Base-by-base conservation (phyloP, 2,888 invertebrate genomes). In the Anagyrus pseudococci region DNA sequence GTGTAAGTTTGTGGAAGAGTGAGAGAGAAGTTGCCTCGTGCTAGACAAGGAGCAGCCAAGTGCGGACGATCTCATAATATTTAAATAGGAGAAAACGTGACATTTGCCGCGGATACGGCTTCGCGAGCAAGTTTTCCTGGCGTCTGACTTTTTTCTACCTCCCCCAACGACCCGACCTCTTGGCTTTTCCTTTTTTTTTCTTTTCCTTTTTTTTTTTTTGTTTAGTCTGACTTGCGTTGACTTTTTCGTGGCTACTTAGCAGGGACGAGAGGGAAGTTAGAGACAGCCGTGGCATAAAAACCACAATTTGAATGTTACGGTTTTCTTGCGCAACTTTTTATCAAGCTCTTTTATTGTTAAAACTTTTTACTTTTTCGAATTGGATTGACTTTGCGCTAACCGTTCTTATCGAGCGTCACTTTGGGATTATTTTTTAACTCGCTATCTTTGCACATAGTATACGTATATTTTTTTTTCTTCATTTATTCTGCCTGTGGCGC, bases 81-180 rank as follows among this genome's bases (percentile, higher is more conserved):
- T 58, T 64, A 59, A 64, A 64, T 64, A 50, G 55, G 41, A 37
- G 64, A 55, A 26, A 59, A 52, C 55, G 48, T 53, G 53, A 57
- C 57, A 33, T 47, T 62, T 62, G 29, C 37, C 41, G 13, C 41
- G 8, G 13, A 50, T 41, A 20, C 23, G 48, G 15, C 40, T 54
- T 46, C 37, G 15, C 37, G 43, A 13, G 17, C 25, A 20, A 44
- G 25, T 56, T 50, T 46, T 57, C 25, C 19, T 47, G 19, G 13
- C 44, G 19, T 4, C 44, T 10, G 22, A 20, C n/a, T 44, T 50
- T 33, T 43, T 33, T 4, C 20, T 17, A 1, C 23, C 23, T n/a
- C 7, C 8, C 13, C 10, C 43, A 2, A n/a, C 2, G 10, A 6
- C 49, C 15, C 49, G 29, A 7, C 29, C 6, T 29, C 29, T 29